phyloP scores from a whole-genome alignment of 2,797 vertebrate species.

The Oophaga sylvatica region DNA sequence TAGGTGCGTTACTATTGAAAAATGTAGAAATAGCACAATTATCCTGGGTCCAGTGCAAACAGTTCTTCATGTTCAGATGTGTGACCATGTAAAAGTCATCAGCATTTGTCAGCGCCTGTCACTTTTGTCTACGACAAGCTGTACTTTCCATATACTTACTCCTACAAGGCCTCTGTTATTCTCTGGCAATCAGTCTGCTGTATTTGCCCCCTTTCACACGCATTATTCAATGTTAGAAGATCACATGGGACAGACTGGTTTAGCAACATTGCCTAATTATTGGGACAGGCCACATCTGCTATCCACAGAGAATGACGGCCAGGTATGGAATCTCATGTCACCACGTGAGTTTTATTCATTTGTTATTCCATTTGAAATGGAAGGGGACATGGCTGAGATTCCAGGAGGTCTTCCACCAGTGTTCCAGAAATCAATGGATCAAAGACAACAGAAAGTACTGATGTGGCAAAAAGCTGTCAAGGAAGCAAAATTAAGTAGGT shows the following conservation, averaged over 20 bases:
- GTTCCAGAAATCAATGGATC: conserved; percentile 81
- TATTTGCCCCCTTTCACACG: conserved; percentile 91
- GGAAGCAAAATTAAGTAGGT: conserved; percentile 87
- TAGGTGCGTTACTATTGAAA: conserved; percentile 92
- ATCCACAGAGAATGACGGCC: conserved; percentile 74
- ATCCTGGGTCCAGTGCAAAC: conserved; percentile 92
- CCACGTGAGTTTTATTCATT: conserved; percentile 83
- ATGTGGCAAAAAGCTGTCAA: conserved; percentile 89
- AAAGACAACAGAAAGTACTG: conserved; percentile 82
- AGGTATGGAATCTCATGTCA: conserved; percentile 81
- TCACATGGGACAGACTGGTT: conserved; percentile 91
- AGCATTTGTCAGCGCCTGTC: conserved; percentile 82
- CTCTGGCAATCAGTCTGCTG: conserved; percentile 83
- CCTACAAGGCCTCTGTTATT: conserved; percentile 89
- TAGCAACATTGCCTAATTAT: conserved; percentile 90
- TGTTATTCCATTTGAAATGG: conserved; percentile 91
- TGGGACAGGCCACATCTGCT: conserved; percentile 89
- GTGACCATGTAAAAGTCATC: conserved; percentile 85
- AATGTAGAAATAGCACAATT: conserved; percentile 88
- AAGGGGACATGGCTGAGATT: conserved; percentile 91
- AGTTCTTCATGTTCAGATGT: conserved; percentile 86
- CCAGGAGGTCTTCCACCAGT: conserved; percentile 84
- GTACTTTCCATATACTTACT: conserved; percentile 82
- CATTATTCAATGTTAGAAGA: conserved; percentile 94
- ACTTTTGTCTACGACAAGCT: conserved; percentile 79